Conservation (phyloP, 2,888 invertebrate species). For the Zeuzera pyrina region DNA sequence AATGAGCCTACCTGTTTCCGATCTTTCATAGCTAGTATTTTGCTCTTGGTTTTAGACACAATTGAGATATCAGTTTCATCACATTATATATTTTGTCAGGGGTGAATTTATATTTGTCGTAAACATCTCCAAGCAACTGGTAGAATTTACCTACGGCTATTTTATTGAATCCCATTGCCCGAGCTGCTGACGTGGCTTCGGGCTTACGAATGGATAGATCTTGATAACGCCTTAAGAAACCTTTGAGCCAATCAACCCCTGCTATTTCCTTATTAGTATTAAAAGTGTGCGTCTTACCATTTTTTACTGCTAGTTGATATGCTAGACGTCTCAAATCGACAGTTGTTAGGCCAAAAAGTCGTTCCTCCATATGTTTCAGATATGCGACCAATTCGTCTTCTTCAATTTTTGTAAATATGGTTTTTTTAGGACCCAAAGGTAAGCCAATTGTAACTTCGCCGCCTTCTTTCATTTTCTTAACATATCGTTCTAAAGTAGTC, state of each 20-base stretch:
- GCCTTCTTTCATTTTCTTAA: constrained; percentile 11
- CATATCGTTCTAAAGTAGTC: constrained; percentile 6
- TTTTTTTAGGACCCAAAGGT: constrained; percentile 9
- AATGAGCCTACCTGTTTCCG: constrained; percentile 22
- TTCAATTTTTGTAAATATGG: constrained; percentile 10
- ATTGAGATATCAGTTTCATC: constrained; percentile 25
- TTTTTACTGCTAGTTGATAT: constrained; percentile 17
- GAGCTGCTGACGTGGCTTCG: constrained; percentile 16
- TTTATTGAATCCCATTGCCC: constrained; percentile 13
- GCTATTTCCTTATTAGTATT: constrained; percentile 13
- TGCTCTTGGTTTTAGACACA: constrained; percentile 17
- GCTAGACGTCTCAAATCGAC: constrained; percentile 14
- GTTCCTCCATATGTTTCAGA: constrained; percentile 17
- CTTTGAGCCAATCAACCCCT: constrained; percentile 14
- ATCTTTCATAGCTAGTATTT: constrained; percentile 20
- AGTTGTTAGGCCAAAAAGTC: constrained; percentile 17
- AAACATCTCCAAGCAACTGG: constrained; percentile 12
- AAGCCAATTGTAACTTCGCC: constrained; percentile 7
- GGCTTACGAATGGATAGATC: constrained; percentile 15
- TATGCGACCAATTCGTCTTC: constrained; percentile 17
- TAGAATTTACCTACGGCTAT: constrained; percentile 16
- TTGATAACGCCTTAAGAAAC: constrained; percentile 14
- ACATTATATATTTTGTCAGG: constrained; percentile 25
- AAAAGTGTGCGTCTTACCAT: constrained; percentile 15
- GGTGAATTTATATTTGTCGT: constrained; percentile 17